Conservation (phyloP, 2,888 invertebrate genomes). For the Ceriagrion tenellum region DNA sequence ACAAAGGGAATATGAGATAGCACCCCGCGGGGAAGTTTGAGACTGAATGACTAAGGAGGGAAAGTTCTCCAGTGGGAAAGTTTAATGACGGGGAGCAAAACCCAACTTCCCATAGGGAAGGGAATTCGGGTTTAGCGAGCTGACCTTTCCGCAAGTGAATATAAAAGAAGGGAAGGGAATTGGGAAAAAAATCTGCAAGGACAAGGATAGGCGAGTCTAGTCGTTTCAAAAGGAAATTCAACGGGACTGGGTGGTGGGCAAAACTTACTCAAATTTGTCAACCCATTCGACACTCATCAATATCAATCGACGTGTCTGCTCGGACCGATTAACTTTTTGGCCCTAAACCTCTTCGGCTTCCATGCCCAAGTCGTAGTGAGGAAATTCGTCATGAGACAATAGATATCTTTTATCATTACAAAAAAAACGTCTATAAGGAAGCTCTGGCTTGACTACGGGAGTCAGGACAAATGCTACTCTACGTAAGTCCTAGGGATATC, state of each 20-base stretch:
- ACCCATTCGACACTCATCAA: background rate
- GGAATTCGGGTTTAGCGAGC: background rate
- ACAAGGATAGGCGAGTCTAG: background rate
- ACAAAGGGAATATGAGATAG: slow-evolving; percentile 20
- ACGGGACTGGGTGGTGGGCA: background rate
- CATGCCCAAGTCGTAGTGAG: too few species aligned
- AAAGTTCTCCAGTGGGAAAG: background rate
- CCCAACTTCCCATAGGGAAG: background rate
- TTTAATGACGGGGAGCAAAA: background rate
- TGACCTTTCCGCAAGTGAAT: slow-evolving; percentile 22
- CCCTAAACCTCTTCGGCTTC: background rate
- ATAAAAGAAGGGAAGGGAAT: background rate
- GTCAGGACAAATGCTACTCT: too few species aligned
- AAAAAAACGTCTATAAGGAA: too few species aligned
- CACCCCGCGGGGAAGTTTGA: background rate
- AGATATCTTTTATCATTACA: too few species aligned
- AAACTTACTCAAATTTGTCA: background rate
- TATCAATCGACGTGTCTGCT: background rate
- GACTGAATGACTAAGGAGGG: background rate
- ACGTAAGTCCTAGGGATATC: too few species aligned
- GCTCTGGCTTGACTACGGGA: too few species aligned
- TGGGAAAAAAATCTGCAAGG: background rate
- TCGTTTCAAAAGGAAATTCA: background rate
- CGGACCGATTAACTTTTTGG: background rate
- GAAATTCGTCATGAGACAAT: too few species aligned